Percentiles rank a stretch among this genome's conserved stretches.
Evolutionary conservation across 2,797 vertebrate genomes (phyloP).

Genomic region (Anguilla anguilla): DNA sequence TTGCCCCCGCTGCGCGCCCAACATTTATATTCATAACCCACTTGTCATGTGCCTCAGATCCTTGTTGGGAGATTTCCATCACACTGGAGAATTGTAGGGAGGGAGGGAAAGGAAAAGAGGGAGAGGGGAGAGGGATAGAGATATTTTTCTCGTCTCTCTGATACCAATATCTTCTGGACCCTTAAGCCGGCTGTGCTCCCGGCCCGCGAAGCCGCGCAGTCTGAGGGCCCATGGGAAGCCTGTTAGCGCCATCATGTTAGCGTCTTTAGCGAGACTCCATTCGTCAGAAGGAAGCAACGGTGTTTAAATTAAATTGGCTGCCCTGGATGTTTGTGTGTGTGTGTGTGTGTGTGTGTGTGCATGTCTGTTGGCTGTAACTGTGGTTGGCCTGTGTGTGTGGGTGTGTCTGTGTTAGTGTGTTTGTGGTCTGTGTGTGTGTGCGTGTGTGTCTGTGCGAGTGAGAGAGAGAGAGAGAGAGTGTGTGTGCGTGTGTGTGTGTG

Average conservation of each 20-base stretch:
- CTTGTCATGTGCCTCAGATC: constrained; percentile 5
- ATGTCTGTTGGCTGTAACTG: too few relatives aligned
- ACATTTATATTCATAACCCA: neutral
- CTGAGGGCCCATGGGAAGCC: neutral
- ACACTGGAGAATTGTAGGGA: neutral
- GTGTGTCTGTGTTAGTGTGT: neutral
- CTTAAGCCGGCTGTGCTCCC: neutral
- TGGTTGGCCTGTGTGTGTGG: neutral
- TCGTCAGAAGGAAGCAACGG: neutral
- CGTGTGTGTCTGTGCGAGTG: neutral
- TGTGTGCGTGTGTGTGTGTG: neutral
- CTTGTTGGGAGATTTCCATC: neutral
- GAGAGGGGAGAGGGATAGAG: neutral
- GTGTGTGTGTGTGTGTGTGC: too few relatives aligned
- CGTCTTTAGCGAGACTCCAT: neutral
- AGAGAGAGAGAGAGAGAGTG: neutral
- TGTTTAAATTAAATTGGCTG: too few relatives aligned
- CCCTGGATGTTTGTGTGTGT: too few relatives aligned
- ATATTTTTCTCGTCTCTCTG: constrained; percentile 1
- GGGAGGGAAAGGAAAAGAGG: too few relatives aligned
- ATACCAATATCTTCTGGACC: neutral
- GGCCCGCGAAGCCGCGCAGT: neutral
- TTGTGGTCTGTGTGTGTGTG: neutral
- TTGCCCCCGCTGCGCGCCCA: constrained; percentile 60
- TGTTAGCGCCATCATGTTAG: neutral